phyloP scores from a whole-genome alignment of 2,797 vertebrate species.

The Fringilla coelebs region DNA sequence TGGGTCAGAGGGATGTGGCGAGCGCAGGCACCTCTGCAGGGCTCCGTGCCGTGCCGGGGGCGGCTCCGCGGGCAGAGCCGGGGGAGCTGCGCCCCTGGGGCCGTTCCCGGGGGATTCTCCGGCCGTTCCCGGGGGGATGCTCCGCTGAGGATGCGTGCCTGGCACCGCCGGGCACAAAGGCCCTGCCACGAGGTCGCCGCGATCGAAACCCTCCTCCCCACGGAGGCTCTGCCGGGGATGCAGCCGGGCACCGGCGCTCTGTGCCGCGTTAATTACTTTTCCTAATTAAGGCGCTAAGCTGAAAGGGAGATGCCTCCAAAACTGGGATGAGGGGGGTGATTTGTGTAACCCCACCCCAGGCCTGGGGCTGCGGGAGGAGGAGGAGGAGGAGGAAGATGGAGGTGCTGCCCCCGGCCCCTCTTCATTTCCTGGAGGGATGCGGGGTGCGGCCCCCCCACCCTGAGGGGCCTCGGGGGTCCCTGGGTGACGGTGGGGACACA shows the following conservation, averaged over 20 bases:
- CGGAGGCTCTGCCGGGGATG: background rate
- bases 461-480: background rate
- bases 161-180: background rate
- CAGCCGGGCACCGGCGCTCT: background rate
- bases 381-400: background rate
- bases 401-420: accelerated
- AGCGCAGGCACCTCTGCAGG: background rate
- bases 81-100: background rate
- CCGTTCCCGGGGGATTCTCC: background rate
- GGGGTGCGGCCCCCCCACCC: background rate
- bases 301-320: background rate
- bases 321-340: background rate
- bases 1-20: background rate
- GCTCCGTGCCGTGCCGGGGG: background rate
- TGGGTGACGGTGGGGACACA: background rate
- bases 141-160: background rate
- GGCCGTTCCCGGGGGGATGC: accelerated
- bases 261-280: background rate
- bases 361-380: background rate
- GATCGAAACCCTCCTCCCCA: background rate
- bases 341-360: background rate
- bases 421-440: accelerated
- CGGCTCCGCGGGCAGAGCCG: background rate
- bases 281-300: background rate
- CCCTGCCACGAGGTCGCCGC: background rate